Evolutionary conservation across 2,797 vertebrate species (phyloP).

Genomic region (Glossophaga mutica): DNA sequence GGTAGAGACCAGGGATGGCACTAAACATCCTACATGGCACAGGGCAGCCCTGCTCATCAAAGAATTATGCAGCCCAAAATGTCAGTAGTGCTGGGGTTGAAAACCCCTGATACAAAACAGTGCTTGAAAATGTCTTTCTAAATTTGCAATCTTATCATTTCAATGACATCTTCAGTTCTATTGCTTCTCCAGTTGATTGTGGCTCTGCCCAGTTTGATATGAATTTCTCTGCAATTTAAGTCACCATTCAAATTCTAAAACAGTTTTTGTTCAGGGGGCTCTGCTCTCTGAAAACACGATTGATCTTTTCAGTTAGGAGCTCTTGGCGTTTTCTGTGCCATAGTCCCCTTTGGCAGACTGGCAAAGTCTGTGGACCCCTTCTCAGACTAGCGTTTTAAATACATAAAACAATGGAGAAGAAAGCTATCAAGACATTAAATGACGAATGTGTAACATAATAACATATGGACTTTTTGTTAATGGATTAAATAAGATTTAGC

Average conservation of each 20-base stretch:
- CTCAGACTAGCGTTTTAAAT: background rate
- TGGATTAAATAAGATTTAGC: background rate
- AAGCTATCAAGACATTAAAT: background rate
- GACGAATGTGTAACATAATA: background rate
- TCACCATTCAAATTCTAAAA: background rate
- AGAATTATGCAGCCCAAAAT: background rate
- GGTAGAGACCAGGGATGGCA: background rate
- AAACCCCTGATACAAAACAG: background rate
- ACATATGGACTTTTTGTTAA: background rate
- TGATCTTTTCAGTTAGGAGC: background rate
- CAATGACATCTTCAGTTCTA: background rate
- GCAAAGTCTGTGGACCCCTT: background rate
- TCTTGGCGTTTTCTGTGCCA: background rate
- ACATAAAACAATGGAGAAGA: background rate
- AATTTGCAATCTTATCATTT: background rate
- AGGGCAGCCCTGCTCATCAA: background rate
- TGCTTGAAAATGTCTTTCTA: background rate
- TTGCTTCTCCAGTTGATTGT: background rate
- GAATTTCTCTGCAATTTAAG: background rate
- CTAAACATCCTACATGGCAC: background rate
- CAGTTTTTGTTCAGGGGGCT: background rate
- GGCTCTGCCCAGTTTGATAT: constrained; percentile 13
- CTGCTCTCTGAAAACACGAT: background rate
- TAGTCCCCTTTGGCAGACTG: background rate
- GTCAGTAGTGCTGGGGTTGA: background rate